Evolutionary conservation across 1,140 invertebrate species (phyloP), one percentile per base, ranked within the genome.

Genomic region (Trichonephila clavipes): DNA sequence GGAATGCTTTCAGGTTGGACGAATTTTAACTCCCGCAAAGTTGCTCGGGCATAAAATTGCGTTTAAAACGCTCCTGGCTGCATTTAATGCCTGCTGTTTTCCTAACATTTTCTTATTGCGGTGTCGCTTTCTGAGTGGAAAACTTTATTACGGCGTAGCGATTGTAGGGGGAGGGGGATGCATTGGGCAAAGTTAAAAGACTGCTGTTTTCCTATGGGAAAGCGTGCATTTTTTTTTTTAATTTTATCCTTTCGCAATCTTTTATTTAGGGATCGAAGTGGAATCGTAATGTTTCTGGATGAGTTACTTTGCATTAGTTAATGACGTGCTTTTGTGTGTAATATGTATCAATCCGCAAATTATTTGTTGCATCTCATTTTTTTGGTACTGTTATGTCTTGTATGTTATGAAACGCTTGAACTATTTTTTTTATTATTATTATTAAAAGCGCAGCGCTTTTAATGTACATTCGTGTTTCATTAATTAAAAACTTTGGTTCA

Each of bases 1-100:
- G 83, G 61, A 85, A 85, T 61, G 8, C 72, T 77, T 85, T 85
- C 44, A 85, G 24, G 83, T 85, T 85, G 51, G n/a, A 61, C 40
- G 58, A 59, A 59, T 85, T 85, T 77, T 85, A 59, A 59, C 62
- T 58, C 62, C 86, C 86, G 86, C 86, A 40, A 88, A 88, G 61
- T 66, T 66, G 6, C 24, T 88, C 61, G 61, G 34, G 86, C 86
- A 19, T 88, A 64, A 88, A 88, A 88, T 88, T 88, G 61, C 86
- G 66, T 88, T 66, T n/a, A 51, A 64, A 88, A 18, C 86, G 61
- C 86, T 88, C 24, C 59, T 88, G 83, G 83, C 83, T 58, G 83
- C 51, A 58, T 85, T 85, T 51, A 61, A 85, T 61, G 83, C 83
- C 21, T 18, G 51, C 44, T 83, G 51, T 19, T 83, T 83, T 59